Conservation (phyloP, 2,888 invertebrate genomes). For the Aricia artaxerxes region DNA sequence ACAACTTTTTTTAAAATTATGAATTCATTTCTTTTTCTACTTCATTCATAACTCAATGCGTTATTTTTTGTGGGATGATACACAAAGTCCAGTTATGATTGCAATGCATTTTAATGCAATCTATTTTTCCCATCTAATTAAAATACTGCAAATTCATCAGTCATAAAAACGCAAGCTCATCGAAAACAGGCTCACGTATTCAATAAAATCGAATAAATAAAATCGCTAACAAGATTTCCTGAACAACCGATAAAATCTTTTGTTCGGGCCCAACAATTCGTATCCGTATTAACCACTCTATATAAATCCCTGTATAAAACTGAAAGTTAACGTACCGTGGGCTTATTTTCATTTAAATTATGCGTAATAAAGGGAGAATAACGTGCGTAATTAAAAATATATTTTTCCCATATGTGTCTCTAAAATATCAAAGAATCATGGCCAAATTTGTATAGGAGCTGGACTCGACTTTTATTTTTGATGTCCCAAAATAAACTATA, state of each 20-base stretch:
- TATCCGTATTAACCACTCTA: conserved; percentile 9
- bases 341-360: conserved; percentile 26
- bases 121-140: neutral
- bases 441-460: too few species aligned
- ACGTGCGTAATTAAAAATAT: conserved; percentile 3
- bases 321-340: conserved; percentile 19
- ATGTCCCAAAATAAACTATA: too few species aligned
- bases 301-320: conserved; percentile 25
- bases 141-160: conserved; percentile 10
- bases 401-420: neutral
- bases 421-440: neutral
- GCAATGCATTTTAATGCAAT: neutral
- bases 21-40: too few species aligned
- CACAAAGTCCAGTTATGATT: neutral
- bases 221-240: conserved; percentile 19
- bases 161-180: neutral
- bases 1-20: too few species aligned
- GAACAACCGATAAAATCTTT: conserved; percentile 22
- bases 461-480: too few species aligned
- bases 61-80: too few species aligned
- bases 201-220: conserved; percentile 25
- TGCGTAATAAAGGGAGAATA: neutral
- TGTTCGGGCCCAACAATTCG: neutral
- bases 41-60: too few species aligned
- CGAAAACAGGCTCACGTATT: neutral